Evolutionary conservation across 2,888 invertebrate species (phyloP).

Genomic region (Tipula confusa): DNA sequence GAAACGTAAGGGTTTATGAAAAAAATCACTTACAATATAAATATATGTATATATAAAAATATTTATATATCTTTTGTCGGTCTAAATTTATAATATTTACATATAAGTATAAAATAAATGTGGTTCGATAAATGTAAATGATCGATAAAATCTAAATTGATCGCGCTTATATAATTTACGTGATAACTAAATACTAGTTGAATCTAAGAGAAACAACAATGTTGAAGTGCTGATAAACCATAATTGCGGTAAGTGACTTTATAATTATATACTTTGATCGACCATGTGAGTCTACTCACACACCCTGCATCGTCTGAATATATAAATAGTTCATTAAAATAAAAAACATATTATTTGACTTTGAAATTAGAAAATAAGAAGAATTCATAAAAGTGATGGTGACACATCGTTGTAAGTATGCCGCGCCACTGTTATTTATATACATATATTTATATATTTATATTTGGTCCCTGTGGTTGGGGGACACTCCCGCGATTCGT

Average conservation of each 20-base stretch:
- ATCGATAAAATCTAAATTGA: background rate
- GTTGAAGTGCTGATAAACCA: background rate
- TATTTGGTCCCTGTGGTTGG: too few species aligned
- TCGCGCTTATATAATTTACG: background rate
- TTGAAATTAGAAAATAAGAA: background rate
- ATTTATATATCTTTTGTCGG: background rate
- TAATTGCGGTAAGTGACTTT: background rate
- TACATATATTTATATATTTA: too few species aligned
- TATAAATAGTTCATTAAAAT: background rate
- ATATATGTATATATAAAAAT: too few species aligned
- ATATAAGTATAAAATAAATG: background rate
- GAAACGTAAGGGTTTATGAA: background rate
- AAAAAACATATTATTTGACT: background rate
- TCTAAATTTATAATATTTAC: background rate
- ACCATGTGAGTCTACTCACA: background rate
- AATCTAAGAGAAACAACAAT: background rate
- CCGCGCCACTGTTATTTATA: background rate
- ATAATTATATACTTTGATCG: background rate
- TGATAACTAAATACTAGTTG: background rate
- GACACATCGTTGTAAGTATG: background rate
- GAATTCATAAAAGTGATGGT: background rate
- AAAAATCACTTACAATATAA: background rate
- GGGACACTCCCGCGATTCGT: too few species aligned
- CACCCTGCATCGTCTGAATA: background rate
- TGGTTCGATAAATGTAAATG: background rate